Conservation (phyloP, 2,113 vertebrate species). For the Rhinopomastus cyanomelas region DNA sequence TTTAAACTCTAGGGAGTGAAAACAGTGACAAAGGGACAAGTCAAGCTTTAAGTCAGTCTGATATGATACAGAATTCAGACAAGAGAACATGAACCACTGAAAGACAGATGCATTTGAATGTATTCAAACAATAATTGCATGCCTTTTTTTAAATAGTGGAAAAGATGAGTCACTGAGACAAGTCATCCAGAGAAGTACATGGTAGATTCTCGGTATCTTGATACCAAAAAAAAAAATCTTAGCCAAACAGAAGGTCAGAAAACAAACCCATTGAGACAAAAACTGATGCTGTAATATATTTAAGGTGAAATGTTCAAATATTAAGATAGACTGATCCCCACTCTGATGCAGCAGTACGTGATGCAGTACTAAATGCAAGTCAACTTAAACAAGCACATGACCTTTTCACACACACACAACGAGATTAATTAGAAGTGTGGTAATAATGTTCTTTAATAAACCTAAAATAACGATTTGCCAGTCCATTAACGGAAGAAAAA, state of each 20-base stretch:
- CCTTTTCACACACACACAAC: not conserved
- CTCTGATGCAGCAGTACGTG: not conserved
- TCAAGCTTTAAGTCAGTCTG: conserved; percentile 33
- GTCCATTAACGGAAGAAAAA: conserved; percentile 17
- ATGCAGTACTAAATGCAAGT: not conserved
- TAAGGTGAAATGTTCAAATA: not conserved
- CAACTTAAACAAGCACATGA: not conserved
- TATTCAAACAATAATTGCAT: conserved; percentile 72
- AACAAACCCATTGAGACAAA: not conserved
- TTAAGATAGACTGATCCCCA: not conserved
- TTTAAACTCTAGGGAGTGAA: conserved; percentile 17
- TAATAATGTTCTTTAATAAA: conserved; percentile 33
- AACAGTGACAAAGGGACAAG: conserved; percentile 40
- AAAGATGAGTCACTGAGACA: conserved; percentile 66
- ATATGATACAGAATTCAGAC: conserved; percentile 30
- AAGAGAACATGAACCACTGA: conserved; percentile 26
- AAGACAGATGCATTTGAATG: conserved; percentile 68
- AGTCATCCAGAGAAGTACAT: conserved; percentile 57
- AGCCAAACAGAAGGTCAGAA: conserved; percentile 25
- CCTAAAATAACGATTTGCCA: not conserved
- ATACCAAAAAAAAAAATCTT: not conserved
- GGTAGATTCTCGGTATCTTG: conserved; percentile 24
- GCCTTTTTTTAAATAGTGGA: conserved; percentile 69
- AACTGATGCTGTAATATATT: not conserved
- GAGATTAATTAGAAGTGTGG: not conserved